Percentiles rank a stretch among this genome's conserved stretches.
phyloP scores from a whole-genome alignment of 2,888 invertebrate species.

The Lepidonotus clava region DNA sequence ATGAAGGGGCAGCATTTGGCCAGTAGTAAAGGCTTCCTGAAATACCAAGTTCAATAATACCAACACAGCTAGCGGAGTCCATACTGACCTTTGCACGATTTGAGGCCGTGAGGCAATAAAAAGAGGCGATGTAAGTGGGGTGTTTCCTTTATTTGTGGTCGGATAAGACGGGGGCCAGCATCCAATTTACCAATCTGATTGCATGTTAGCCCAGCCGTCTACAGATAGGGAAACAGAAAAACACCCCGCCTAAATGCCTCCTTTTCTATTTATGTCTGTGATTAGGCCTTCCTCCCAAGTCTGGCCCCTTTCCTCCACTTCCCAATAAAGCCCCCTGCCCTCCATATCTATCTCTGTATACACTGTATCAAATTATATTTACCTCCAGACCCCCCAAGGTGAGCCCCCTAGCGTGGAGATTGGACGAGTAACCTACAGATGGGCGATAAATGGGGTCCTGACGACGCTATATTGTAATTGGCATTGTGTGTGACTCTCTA shows the following conservation, averaged over 20 bases:
- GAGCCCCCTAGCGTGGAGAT: neutral
- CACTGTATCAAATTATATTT: neutral
- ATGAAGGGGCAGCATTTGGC: no score
- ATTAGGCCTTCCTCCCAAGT: neutral
- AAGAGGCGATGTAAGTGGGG: neutral
- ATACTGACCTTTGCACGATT: no score
- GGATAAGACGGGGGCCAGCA: neutral
- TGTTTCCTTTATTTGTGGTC: neutral
- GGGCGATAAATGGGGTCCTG: neutral
- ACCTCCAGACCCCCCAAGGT: neutral
- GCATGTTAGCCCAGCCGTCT: no score
- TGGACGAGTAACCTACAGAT: neutral
- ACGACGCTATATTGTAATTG: conserved; percentile 12
- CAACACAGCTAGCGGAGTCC: no score
- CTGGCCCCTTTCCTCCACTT: neutral
- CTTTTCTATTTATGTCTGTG: neutral
- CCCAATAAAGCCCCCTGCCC: neutral
- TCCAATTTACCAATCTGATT: neutral
- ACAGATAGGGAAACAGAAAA: no score
- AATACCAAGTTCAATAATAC: no score
- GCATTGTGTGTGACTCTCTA: conserved; percentile 5
- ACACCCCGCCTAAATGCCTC: no score
- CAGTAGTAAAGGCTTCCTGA: no score
- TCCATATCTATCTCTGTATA: neutral
- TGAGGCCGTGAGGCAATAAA: no score